Evolutionary conservation across 2,797 vertebrate genomes (phyloP).

Genomic region (Phataginus tetradactyla): DNA sequence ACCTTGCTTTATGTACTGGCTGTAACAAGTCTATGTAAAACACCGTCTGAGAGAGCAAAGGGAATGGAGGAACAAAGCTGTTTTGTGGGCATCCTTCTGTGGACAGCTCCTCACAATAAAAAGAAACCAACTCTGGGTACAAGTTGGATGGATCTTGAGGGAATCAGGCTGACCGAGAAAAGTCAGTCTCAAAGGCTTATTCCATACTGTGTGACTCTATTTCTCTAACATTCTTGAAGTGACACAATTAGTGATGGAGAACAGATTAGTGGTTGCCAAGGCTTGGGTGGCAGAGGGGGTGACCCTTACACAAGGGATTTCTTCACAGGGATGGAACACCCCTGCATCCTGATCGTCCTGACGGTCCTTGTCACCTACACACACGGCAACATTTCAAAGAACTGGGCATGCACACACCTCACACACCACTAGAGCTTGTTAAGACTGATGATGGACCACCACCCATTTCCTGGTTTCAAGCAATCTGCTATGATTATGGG

Average conservation of each 20-base stretch:
- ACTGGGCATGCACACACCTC: background rate
- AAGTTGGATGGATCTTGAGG: background rate
- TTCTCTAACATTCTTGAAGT: background rate
- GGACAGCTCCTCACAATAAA: background rate
- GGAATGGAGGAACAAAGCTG: background rate
- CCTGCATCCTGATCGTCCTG: background rate
- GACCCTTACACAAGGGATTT: background rate
- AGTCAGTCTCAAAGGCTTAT: background rate
- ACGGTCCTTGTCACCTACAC: background rate
- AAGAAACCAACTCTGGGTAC: background rate
- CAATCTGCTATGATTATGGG: background rate
- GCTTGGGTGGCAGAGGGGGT: too few species aligned
- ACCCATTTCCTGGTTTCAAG: background rate
- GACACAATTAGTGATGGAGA: constrained; percentile 18
- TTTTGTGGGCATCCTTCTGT: background rate
- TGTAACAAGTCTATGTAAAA: background rate
- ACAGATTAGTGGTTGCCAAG: background rate
- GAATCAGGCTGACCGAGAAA: background rate
- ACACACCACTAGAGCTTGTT: fast-evolving
- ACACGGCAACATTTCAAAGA: background rate
- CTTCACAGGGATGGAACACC: fast-evolving
- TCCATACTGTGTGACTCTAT: background rate
- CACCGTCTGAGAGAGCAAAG: background rate
- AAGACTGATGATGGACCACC: background rate
- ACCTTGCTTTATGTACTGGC: background rate